Evolutionary conservation across 2,113 vertebrate species (phyloP).

Genomic region (Oreochromis niloticus): DNA sequence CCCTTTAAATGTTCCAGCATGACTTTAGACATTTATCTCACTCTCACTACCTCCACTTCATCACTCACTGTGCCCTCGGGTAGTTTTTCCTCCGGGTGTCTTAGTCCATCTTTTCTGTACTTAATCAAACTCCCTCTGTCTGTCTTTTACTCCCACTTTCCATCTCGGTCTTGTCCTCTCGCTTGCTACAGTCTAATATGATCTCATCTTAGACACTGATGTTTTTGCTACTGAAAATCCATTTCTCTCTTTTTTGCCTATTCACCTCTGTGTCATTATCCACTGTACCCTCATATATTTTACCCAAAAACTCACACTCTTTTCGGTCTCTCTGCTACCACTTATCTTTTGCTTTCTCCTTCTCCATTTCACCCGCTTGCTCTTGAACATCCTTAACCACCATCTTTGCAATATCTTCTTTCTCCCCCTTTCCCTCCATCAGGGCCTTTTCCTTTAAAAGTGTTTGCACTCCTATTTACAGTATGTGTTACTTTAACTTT

Average conservation of each 20-base stretch:
- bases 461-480: not conserved
- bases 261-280: not conserved
- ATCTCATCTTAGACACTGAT: not conserved
- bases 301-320: not conserved
- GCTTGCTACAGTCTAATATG: not conserved
- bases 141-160: not conserved
- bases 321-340: not conserved
- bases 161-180: not conserved
- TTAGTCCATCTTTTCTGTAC: not conserved
- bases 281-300: not conserved
- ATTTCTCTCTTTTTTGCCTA: not conserved
- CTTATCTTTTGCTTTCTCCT: not conserved
- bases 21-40: conserved; percentile 4
- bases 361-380: not conserved
- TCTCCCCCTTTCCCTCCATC: not conserved
- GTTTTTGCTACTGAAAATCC: not conserved
- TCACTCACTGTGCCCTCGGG: not conserved
- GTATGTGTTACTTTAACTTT: too few species aligned
- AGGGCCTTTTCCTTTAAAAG: not conserved
- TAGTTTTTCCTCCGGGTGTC: not conserved
- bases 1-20: not conserved
- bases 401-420: not conserved
- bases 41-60: not conserved
- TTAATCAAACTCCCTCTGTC: conserved; percentile 9
- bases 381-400: not conserved